Evolutionary conservation across 2,113 vertebrate species (phyloP).

Genomic region (Brienomyrus brachyistius): DNA sequence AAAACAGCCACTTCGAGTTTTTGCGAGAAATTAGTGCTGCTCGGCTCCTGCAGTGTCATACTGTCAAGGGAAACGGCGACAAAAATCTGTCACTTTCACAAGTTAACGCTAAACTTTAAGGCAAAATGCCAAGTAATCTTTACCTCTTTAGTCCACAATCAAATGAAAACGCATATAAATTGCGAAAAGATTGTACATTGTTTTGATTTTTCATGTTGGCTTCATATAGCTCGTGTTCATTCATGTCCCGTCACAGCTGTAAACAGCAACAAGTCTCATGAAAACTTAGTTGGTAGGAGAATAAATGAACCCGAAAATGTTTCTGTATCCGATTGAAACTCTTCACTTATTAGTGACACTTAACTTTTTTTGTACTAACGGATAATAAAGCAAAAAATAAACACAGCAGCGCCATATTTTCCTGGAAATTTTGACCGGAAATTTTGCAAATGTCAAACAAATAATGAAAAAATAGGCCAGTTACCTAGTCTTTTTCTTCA

Average conservation of each 20-base stretch:
- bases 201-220: neutral
- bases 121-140: constrained; percentile 49
- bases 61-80: neutral
- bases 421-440: neutral
- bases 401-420: neutral
- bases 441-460: neutral
- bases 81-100: constrained; percentile 19
- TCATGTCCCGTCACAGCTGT: constrained; percentile 33
- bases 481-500: constrained; percentile 42
- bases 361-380: neutral
- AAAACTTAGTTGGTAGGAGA: constrained; percentile 56
- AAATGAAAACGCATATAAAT: constrained; percentile 54
- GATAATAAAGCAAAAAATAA: neutral
- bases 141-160: constrained; percentile 35
- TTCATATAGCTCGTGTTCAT: neutral
- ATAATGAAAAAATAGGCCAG: constrained; percentile 28
- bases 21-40: constrained; percentile 45
- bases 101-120: constrained; percentile 35
- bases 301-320: constrained; percentile 40
- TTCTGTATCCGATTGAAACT: neutral
- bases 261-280: constrained; percentile 82
- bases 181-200: neutral
- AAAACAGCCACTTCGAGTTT: constrained; percentile 59
- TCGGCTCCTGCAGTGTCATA: neutral
- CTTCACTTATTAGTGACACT: neutral